A percentile compares a stretch with the other conserved stretches of the same genome.
Conservation (phyloP, 2,797 vertebrate genomes). For the Cheirogaleus major region DNA sequence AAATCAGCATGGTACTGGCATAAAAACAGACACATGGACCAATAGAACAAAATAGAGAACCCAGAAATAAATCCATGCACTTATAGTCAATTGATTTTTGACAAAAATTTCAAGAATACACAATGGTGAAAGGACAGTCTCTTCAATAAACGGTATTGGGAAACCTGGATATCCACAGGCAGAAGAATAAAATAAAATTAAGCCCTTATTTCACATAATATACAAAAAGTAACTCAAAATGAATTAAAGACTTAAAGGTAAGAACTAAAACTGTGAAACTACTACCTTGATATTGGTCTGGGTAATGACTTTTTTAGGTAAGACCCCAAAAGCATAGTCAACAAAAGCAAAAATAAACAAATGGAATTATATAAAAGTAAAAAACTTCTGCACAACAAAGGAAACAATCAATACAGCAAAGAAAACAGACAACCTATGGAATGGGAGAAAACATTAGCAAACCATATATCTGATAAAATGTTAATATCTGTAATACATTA, state of each 20-base stretch:
- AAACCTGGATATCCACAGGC: background rate
- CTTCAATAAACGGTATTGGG: background rate
- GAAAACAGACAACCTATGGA: background rate
- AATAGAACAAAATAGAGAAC: background rate
- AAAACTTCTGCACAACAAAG: background rate
- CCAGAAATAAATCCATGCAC: background rate
- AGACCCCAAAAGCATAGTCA: background rate
- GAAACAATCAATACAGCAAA: background rate
- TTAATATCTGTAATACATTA: background rate
- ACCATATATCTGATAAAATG: background rate
- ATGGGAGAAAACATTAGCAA: background rate
- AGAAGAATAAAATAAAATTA: background rate
- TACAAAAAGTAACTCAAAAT: background rate
- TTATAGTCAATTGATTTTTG: background rate
- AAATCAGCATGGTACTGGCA: background rate
- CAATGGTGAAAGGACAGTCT: background rate
- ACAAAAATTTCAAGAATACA: background rate
- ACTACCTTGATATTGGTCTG: background rate
- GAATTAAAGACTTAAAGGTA: background rate
- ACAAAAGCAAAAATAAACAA: background rate
- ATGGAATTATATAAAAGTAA: background rate
- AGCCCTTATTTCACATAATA: background rate
- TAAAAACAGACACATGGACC: background rate
- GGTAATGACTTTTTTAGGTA: background rate
- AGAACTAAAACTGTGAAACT: background rate